A percentile compares a stretch with the other conserved stretches of the same genome.
Conservation (phyloP, 1,140 invertebrate species). For the Macrostomum lignano region DNA sequence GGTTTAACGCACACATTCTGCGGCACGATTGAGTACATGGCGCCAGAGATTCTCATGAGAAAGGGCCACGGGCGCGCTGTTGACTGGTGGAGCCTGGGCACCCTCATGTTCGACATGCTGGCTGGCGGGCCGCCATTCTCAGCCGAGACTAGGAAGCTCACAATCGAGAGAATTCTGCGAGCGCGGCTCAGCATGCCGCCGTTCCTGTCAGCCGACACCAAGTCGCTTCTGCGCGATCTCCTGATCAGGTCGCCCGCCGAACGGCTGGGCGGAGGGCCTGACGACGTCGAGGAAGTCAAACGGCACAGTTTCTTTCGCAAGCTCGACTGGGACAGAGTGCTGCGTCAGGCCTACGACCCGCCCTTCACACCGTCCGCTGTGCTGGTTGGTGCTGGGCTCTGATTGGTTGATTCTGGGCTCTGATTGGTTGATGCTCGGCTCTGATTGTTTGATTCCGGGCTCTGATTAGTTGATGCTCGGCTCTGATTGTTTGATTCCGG, state of each 20-base stretch:
- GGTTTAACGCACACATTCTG: conserved; percentile 92
- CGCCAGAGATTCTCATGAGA: conserved; percentile 79
- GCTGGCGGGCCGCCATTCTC: conserved; percentile 35
- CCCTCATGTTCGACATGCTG: conserved; percentile 92
- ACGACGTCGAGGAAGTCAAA: conserved; percentile 39
- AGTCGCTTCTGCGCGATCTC: conserved; percentile 13
- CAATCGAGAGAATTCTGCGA: neutral
- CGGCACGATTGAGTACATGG: conserved; percentile 97
- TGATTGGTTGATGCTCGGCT: no score
- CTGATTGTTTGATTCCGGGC: no score
- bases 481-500: no score
- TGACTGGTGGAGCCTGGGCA: conserved; percentile 97
- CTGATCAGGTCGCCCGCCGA: conserved; percentile 36
- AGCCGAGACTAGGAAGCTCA: neutral
- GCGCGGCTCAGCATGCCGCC: neutral
- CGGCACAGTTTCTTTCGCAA: conserved; percentile 38
- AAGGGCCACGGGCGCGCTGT: conserved; percentile 87
- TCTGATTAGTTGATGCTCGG: no score
- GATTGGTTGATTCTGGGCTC: no score
- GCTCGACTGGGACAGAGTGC: conserved; percentile 42
- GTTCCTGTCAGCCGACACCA: neutral
- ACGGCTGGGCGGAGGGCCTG: conserved; percentile 31
- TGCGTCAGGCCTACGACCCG: no score
- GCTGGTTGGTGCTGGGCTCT: no score
- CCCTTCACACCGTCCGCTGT: no score